Evolutionary conservation across 1,140 invertebrate species (phyloP), one percentile per base, ranked within the genome.

Genomic region (Papilio aristodemus): DNA sequence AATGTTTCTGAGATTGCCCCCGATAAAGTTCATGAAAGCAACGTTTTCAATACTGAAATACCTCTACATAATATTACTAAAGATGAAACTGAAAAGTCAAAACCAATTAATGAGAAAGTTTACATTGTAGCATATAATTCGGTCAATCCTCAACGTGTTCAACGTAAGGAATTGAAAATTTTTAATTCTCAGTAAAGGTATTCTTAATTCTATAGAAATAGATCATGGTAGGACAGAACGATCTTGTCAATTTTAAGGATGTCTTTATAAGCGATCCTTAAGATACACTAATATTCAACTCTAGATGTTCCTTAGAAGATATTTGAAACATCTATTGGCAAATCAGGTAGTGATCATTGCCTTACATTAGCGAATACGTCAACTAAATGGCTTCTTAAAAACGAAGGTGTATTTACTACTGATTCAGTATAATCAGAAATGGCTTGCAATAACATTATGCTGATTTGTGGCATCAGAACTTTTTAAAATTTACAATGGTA

Each of bases 121-220:
- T 60, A 37, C 19, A 10, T 37, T 11, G 58, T 60, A 60, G 58
- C 58, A 11, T 60, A 36, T 60, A 60, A 60, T 60, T 19, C 14
- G 14, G 58, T 36, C 1, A 14, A 38, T 11, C 27, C 36, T 9
- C 58, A 38, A 17, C 9, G 32, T n/a, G 9, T 60, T 17, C 36
- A n/a, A 38, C 14, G 58, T 60, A 37, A 60, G 32, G 14, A 13
- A 58, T 37, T 14, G 37, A 9, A 8, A 9, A 10, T 22, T 10
- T 25, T 57, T 27, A 25, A 10, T 13, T 11, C 2, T 10, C 3
- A 9, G 10, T 57, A 1, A 13, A 27, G 7, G 19, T 27, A 11
- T 13, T 27, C 9, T 11, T 11, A 22, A 57, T 10, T 54, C 1
- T 11, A 57, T 11, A 11, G 19, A 11, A 27, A 27, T 22, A 11